Conservation (phyloP, 2,797 vertebrate species). For the Synaphobranchus kaupii region DNA sequence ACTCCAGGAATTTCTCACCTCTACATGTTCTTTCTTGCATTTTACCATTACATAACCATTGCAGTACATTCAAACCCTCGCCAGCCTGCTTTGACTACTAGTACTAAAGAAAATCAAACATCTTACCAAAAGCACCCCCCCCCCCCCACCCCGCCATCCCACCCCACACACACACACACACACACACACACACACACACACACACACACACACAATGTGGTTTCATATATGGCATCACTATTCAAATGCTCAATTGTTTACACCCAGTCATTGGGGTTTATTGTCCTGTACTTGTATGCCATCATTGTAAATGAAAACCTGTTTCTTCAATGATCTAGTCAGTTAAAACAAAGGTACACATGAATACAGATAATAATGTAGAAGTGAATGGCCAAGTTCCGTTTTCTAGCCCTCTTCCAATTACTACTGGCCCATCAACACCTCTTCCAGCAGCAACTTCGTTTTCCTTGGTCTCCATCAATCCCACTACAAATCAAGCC, state of each 20-base stretch:
- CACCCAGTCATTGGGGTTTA: background rate
- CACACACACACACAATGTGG: background rate
- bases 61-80: background rate
- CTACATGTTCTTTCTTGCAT: background rate
- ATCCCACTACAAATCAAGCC: background rate
- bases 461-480: background rate
- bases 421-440: too few relatives aligned
- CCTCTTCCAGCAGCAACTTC: too few relatives aligned
- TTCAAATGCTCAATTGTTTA: background rate
- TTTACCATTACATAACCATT: background rate
- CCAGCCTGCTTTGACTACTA: background rate
- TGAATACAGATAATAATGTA: too few relatives aligned
- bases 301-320: background rate
- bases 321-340: background rate
- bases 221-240: background rate
- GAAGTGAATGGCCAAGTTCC: too few relatives aligned
- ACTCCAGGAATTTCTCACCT: background rate
- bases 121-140: background rate
- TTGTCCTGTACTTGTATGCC: background rate
- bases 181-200: too few relatives aligned
- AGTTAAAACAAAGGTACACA: background rate
- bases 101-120: background rate
- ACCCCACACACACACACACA: too few relatives aligned
- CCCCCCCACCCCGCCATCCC: background rate
- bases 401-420: too few relatives aligned